Conservation (phyloP, 2,888 invertebrate genomes). For the Hypercompe scribonia region DNA sequence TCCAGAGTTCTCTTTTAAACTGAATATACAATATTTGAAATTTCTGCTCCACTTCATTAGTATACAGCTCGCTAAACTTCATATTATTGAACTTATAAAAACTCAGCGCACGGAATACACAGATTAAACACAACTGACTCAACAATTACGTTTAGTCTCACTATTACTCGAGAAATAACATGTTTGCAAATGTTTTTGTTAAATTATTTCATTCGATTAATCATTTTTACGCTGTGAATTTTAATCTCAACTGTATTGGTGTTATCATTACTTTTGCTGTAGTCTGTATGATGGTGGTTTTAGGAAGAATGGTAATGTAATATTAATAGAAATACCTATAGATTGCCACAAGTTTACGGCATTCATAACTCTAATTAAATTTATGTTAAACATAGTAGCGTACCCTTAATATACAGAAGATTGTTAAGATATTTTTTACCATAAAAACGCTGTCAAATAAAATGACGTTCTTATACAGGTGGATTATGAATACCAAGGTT, state of each 20-base stretch:
- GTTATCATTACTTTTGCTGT: neutral
- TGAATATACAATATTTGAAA: neutral
- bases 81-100: neutral
- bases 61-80: neutral
- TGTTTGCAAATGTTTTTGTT: neutral
- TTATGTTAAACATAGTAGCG: neutral
- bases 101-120: neutral
- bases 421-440: neutral
- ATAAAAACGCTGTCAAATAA: constrained; percentile 15
- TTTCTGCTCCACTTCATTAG: neutral
- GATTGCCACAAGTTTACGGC: too few relatives aligned
- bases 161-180: neutral
- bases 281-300: neutral
- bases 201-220: neutral
- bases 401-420: neutral
- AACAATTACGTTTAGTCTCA: constrained; percentile 1
- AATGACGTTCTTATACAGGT: constrained; percentile 11
- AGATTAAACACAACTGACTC: neutral
- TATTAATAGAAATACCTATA: neutral
- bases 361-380: too few relatives aligned
- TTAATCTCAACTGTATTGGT: neutral
- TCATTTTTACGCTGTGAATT: neutral
- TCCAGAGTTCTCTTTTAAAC: neutral
- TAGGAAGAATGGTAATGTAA: neutral
- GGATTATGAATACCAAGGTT: constrained; percentile 20